Evolutionary conservation across 2,797 vertebrate genomes (phyloP).

Genomic region (Coilia nasus): DNA sequence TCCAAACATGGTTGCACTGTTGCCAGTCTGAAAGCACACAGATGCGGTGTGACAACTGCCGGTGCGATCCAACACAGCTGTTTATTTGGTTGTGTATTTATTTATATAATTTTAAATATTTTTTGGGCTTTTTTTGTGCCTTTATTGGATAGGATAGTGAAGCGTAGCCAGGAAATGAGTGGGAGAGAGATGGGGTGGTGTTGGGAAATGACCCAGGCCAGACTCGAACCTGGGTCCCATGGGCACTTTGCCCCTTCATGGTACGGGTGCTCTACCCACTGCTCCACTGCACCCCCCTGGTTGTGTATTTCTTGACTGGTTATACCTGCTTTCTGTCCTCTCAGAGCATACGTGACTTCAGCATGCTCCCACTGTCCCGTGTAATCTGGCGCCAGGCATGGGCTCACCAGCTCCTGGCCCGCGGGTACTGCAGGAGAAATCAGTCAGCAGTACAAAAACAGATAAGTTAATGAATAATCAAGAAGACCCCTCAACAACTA

Average conservation of each 20-base stretch:
- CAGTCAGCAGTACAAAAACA: not conserved
- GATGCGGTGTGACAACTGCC: not conserved
- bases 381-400: constrained; percentile 84
- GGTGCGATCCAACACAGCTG: not conserved
- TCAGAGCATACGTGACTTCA: constrained; percentile 84
- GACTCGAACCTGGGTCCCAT: no score
- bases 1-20: not conserved
- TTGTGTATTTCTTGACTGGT: not conserved
- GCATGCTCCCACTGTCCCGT: constrained; percentile 84
- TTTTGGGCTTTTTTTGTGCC: no score
- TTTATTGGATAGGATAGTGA: no score
- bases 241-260: no score
- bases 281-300: no score
- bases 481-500: no score
- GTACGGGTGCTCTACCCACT: no score
- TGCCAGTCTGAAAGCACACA: not conserved
- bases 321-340: constrained; percentile 87
- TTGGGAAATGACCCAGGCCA: no score
- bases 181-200: no score
- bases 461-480: not conserved
- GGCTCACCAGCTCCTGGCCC: constrained; percentile 82
- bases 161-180: no score
- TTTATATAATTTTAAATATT: no score
- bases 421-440: constrained; percentile 69
- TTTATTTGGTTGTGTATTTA: not conserved